phyloP scores from a whole-genome alignment of 2,888 invertebrate genomes.

The Mesorhabditis sp. region DNA sequence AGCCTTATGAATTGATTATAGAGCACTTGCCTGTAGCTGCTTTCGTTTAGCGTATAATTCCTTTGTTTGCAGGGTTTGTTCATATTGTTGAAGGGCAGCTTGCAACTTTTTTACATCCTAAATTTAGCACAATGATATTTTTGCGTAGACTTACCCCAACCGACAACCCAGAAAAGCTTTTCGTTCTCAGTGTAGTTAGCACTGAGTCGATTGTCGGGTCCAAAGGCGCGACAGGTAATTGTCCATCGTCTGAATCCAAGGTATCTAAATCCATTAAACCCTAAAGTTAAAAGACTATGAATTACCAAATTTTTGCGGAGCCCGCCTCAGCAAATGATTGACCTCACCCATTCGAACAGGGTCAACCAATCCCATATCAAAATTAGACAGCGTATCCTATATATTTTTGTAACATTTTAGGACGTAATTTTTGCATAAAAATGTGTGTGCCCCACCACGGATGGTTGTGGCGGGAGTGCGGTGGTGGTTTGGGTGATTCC shows the following conservation, averaged over 20 bases:
- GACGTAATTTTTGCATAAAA: too few relatives aligned
- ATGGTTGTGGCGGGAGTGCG: too few relatives aligned
- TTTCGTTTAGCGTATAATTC: slow-evolving; percentile 33
- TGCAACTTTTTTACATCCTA: slow-evolving; percentile 37
- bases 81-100: slow-evolving; percentile 35
- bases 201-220: slow-evolving; percentile 35
- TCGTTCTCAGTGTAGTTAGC: slow-evolving; percentile 27
- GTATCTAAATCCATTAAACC: slow-evolving; percentile 5
- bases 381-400: background rate
- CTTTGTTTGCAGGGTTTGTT: slow-evolving; percentile 39
- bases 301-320: slow-evolving; percentile 32
- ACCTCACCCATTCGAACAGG: slow-evolving; percentile 32
- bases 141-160: slow-evolving; percentile 19
- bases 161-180: slow-evolving; percentile 23
- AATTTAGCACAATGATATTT: background rate
- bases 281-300: background rate
- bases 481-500: background rate
- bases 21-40: slow-evolving; percentile 22
- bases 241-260: background rate
- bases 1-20: background rate
- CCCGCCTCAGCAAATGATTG: slow-evolving; percentile 28
- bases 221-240: slow-evolving; percentile 9
- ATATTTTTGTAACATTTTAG: too few relatives aligned
- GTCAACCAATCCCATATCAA: slow-evolving; percentile 32
- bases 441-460: too few relatives aligned